Percentiles rank a stretch among this genome's conserved stretches.
These are phyloP conservation scores for Pachypsylla venusta DNA, from an alignment of 1,140 invertebrate species.

Conservation along the genomic window DNA sequence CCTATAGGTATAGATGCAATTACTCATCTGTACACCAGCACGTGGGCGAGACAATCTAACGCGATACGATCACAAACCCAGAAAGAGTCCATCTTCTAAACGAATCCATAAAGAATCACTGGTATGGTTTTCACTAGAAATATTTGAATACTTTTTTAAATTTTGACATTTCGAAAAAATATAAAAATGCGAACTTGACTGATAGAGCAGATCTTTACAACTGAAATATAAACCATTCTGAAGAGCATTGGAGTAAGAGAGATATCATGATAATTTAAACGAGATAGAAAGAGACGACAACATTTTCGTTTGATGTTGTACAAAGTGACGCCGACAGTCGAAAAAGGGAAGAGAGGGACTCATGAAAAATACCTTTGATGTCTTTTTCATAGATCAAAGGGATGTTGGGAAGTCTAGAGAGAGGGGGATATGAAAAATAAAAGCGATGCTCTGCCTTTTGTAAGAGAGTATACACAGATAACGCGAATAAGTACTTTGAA, in stretches of 20 bases:
- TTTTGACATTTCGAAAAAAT: conserved; percentile 4
- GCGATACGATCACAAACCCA: no score
- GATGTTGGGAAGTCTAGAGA: not conserved
- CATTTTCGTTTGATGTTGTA: conserved; percentile 6
- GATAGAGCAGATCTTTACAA: conserved; percentile 7
- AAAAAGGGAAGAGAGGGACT: not conserved
- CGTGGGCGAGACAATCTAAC: no score
- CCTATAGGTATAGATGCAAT: no score
- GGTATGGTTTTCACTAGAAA: no score
- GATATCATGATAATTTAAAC: conserved; percentile 10
- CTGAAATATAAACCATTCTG: conserved; percentile 5
- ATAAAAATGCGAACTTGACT: not conserved
- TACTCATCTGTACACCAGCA: no score
- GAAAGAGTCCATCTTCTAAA: no score
- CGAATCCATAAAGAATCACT: no score
- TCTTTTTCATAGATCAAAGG: conserved; percentile 9
- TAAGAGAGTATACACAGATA: not conserved
- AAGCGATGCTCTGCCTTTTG: conserved; percentile 6
- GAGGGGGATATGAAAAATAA: not conserved
- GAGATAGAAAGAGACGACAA: conserved; percentile 9
- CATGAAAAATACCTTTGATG: conserved; percentile 5
- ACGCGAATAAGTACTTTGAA: conserved; percentile 1
- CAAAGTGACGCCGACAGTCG: conserved; percentile 5
- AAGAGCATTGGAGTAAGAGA: conserved; percentile 3
- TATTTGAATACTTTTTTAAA: no score